These are phyloP conservation scores for Galeopsomyia nigrocyanea DNA, from an alignment of 2,888 invertebrate species.

Conservation along the genomic window DNA sequence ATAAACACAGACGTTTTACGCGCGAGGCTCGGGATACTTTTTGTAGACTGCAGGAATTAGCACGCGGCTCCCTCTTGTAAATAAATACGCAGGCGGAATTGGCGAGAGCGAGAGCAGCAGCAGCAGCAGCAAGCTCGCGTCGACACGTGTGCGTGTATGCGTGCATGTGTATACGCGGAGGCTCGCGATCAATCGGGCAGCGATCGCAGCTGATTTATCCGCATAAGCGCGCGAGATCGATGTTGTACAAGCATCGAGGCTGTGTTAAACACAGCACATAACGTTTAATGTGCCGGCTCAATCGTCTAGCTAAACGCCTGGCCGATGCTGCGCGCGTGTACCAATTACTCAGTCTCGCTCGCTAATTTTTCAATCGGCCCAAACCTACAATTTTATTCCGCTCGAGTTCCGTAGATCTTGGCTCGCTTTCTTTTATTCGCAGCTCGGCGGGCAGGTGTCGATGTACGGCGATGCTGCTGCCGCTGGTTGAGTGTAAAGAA, in stretches of 20 bases:
- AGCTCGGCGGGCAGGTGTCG: neutral
- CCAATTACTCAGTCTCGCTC: neutral
- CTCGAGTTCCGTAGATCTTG: no score
- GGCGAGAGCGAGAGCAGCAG: slow-evolving; percentile 29
- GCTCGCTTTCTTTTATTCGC: slow-evolving; percentile 1
- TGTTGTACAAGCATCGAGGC: no score
- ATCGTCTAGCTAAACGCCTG: no score
- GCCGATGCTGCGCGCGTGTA: neutral
- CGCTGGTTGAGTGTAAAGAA: no score
- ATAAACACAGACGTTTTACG: no score
- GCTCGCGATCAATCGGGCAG: no score
- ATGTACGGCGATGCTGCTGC: no score
- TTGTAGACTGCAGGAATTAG: no score
- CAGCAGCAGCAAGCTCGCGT: slow-evolving; percentile 29
- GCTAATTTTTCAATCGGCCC: slow-evolving; percentile 3
- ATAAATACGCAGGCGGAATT: slow-evolving; percentile 6
- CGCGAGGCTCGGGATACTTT: no score
- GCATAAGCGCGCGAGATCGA: neutral
- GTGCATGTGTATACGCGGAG: neutral
- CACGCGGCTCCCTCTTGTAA: slow-evolving; percentile 27
- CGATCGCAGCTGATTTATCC: neutral
- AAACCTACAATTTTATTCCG: no score
- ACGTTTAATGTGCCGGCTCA: no score
- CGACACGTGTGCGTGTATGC: neutral
- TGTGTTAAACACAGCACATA: no score